Evolutionary conservation across 2,113 vertebrate species (phyloP), one percentile per base, ranked within the genome.

Genomic region (Perccottus glenii): DNA sequence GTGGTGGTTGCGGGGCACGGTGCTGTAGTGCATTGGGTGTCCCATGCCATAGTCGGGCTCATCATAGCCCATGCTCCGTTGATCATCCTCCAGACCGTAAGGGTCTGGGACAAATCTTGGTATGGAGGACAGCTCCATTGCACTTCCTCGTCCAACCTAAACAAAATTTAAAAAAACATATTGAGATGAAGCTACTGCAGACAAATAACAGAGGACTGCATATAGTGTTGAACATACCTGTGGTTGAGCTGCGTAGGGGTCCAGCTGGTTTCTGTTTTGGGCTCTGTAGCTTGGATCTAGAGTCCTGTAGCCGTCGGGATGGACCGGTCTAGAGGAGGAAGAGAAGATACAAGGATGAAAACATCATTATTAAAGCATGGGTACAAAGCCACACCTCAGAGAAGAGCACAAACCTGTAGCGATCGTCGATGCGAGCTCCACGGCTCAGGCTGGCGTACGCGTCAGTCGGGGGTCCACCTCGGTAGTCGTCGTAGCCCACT

Each of bases 211-310:
- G 3, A 27, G 6, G 16, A 38, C 35, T 32, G 9, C 4, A 36
- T 27, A 33, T 27, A 60, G 1, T 50, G 47, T 6, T 60, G 15
- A 56, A 61, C 55, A 47, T 52, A 88, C 90, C 85, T 91, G 90
- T 32, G 96, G 96, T 73, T 98, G 96, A 16, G 96, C 96, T n/a
- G 94, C 94, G 0, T 98, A 98, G 10, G 94, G 93, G 66, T 96
- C 96, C 91, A 92, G 74, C 56, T 93, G 92, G 77, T 93, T 94
- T 55, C 96, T 93, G 85, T 94, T 97, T 40, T 93, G 93, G 16
- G 94, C 94, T 55, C 95, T 92, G 84, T 96, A 98, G 82, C 82
- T 90, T 0, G 91, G 68, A 80, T 98, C 96, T 60, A 94, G 79
- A 9, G 93, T 94, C 50, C 91, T 88, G 80, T 94, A 94, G 3